Evolutionary conservation across 1,140 invertebrate species (phyloP).

Genomic region (Microplitis demolitor): DNA sequence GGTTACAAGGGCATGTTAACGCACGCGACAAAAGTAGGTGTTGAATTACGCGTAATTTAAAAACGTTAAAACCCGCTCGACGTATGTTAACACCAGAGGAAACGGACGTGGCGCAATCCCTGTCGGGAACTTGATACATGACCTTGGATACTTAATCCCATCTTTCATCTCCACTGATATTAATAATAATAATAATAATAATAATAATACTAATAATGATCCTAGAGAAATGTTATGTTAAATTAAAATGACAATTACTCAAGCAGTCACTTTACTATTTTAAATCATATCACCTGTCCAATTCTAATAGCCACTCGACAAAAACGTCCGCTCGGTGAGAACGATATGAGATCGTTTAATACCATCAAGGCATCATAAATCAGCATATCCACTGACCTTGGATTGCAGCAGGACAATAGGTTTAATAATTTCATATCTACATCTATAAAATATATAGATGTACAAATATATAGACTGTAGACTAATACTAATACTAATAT

Average conservation of each 20-base stretch:
- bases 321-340: not conserved
- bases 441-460: not conserved
- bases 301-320: not conserved
- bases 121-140: slow-evolving; percentile 37
- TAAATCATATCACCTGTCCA: not conserved
- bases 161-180: not conserved
- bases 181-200: not conserved
- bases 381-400: slow-evolving; percentile 10
- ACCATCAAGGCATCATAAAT: not conserved
- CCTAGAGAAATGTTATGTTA: not conserved
- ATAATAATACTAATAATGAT: not conserved
- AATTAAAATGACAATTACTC: not conserved
- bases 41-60: slow-evolving; percentile 22
- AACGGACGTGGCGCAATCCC: slow-evolving; percentile 33
- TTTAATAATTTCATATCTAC: not conserved
- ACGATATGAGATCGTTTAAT: not conserved
- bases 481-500: not conserved
- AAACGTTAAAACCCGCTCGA: slow-evolving; percentile 5
- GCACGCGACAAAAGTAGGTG: slow-evolving; percentile 1
- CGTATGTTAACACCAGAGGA: not conserved
- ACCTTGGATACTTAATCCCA: slow-evolving; percentile 24
- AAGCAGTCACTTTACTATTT: too few relatives aligned
- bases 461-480: not conserved
- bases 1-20: slow-evolving; percentile 14
- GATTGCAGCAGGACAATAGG: not conserved